Conservation (phyloP, 2,797 vertebrate genomes). For the Bradypodion pumilum region DNA sequence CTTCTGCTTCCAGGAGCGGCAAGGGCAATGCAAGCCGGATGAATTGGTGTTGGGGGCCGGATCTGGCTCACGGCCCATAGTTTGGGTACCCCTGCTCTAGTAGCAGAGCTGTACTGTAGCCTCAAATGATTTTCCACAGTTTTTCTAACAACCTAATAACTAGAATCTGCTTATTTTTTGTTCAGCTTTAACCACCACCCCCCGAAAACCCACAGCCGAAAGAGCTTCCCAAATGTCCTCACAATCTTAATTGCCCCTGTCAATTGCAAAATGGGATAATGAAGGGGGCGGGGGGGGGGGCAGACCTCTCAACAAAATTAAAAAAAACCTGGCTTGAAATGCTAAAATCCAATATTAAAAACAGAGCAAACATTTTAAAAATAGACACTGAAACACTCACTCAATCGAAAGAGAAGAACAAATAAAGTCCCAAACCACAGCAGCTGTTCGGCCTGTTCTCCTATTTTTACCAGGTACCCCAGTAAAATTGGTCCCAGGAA, state of each 20-base stretch:
- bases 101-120: neutral
- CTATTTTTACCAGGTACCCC: neutral
- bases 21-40: too few species aligned
- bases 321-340: neutral
- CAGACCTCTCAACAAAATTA: too few species aligned
- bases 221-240: slow-evolving; percentile 12
- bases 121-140: neutral
- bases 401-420: neutral
- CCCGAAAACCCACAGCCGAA: neutral
- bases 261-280: neutral
- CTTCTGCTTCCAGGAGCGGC: too few species aligned
- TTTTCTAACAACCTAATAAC: neutral
- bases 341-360: slow-evolving; percentile 21
- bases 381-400: slow-evolving; percentile 17
- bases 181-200: neutral
- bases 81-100: too few species aligned
- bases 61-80: too few species aligned
- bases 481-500: neutral
- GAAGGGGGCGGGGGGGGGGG: neutral
- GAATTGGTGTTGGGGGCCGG: too few species aligned
- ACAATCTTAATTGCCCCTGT: neutral
- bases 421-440: neutral
- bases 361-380: slow-evolving; percentile 7
- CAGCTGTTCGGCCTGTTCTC: neutral
- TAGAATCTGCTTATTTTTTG: neutral